A percentile compares a stretch with the other conserved stretches of the same genome.
phyloP scores from a whole-genome alignment of 92 coral and sea anemone genomes.

The Parazoanthus swiftii region DNA sequence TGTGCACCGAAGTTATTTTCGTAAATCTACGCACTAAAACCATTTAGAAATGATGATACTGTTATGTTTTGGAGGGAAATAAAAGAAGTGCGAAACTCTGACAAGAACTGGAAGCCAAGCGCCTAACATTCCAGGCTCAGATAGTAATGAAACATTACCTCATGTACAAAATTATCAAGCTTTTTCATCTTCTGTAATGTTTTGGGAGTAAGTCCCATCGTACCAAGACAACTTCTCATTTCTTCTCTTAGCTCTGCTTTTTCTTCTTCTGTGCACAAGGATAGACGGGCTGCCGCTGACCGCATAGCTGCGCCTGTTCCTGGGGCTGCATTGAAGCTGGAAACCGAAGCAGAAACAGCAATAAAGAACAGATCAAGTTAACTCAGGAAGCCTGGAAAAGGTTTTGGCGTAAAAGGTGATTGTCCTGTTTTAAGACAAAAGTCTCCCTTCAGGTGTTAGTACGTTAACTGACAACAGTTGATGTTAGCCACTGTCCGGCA shows the following conservation, averaged over 20 bases:
- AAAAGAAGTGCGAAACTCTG: too few species aligned
- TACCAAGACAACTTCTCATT: constrained; percentile 71
- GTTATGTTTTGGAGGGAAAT: too few species aligned
- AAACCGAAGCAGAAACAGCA: background rate
- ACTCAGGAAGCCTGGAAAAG: background rate
- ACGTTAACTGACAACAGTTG: too few species aligned
- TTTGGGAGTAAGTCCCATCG: constrained; percentile 76
- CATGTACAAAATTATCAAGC: constrained; percentile 73
- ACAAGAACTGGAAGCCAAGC: too few species aligned
- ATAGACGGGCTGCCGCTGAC: constrained; percentile 86
- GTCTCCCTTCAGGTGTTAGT: too few species aligned
- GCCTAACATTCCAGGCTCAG: background rate
- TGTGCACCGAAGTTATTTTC: too few species aligned
- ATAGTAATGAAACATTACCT: constrained; percentile 45
- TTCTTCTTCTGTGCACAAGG: constrained; percentile 62
- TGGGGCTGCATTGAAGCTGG: constrained; percentile 83
- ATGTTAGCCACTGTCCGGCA: too few species aligned
- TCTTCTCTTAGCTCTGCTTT: constrained; percentile 65
- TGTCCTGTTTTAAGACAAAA: too few species aligned
- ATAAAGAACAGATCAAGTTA: background rate
- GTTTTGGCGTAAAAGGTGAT: background rate
- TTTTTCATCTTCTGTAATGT: constrained; percentile 84
- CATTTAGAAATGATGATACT: too few species aligned
- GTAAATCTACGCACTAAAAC: too few species aligned
- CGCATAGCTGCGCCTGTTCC: constrained; percentile 97